These are phyloP conservation scores for Ceratosolen fusciceps DNA, from an alignment of 1,140 invertebrate species.

Conservation along the genomic window DNA sequence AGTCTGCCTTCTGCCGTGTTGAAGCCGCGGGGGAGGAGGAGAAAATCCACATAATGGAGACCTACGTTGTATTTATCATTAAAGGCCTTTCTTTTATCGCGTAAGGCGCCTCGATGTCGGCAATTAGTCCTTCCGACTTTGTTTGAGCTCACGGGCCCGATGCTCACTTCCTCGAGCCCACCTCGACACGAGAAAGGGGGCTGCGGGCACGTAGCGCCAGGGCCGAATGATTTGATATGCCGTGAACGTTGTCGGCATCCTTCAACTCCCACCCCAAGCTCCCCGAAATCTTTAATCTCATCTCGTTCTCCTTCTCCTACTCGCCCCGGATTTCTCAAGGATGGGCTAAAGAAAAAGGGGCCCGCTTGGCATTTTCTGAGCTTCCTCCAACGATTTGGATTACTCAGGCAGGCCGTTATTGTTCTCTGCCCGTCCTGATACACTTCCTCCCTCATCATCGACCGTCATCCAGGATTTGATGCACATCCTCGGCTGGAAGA, in stretches of 20 bases:
- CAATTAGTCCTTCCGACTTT: not conserved
- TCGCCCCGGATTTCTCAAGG: no score
- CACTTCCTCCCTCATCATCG: no score
- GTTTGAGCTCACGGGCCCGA: not conserved
- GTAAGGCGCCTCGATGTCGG: not conserved
- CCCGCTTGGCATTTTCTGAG: not conserved
- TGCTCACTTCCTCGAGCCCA: not conserved
- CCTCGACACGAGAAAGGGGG: not conserved
- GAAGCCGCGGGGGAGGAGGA: not conserved
- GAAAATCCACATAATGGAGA: constrained; percentile 27
- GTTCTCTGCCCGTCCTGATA: no score
- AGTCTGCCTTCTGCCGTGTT: not conserved
- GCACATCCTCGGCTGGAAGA: no score
- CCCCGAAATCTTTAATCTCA: no score
- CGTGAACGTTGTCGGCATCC: not conserved
- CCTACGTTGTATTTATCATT: constrained; percentile 28
- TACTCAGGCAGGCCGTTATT: no score
- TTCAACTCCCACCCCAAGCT: no score
- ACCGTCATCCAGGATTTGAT: no score
- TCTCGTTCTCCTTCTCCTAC: no score
- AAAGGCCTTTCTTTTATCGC: not conserved
- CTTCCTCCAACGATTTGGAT: no score
- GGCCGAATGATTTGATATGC: not conserved
- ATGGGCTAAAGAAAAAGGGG: no score
- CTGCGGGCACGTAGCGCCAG: not conserved